Evolutionary conservation across 2,113 vertebrate genomes (phyloP), one percentile per base, ranked within the genome.

Genomic region (Zosterops hypoxanthus): DNA sequence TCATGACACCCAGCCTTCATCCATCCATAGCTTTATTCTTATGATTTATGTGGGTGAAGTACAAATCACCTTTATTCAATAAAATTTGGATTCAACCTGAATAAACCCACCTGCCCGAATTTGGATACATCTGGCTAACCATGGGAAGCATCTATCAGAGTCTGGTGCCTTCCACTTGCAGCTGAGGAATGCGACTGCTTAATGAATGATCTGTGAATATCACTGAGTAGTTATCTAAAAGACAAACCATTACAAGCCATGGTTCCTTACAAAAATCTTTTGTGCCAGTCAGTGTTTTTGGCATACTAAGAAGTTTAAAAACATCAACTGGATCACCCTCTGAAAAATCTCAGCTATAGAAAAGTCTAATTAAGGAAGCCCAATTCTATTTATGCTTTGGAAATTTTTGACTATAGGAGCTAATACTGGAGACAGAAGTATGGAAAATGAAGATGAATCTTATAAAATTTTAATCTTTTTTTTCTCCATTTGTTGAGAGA

Each of bases 21-120:
- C 56, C 69, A 61, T 44, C 42, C 61, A 31, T 11, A 57, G 59
- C 71, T 56, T 94, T 78, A 79, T 61, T 86, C 66, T 85, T 52
- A 61, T 41, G 83, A 90, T 91, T 94, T 95, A 47, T 92, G 60
- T 36, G 44, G 39, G 31, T 82, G 84, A 90, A 94, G 55, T 50
- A 88, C 79, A 90, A 91, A 73, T 92, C 47, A 92, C 85, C 80
- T 82, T 76, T 85, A 92, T 95, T 94, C 91, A 86, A 84, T 88
- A 84, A 91, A 96, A 95, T 95, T 78, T 56, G 41, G 93, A 96
- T 93, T 96, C 53, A 15, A 50, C 44, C 93, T 91, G 75, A 95
- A 97, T 52, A 24, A 44, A 81, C 44, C 19, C 69, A 88, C 31
- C 34, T 47, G 17, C 31, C 25, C 6, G 4, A n/a, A 47, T 56